A percentile compares a stretch with the other conserved stretches of the same genome.
Evolutionary conservation across 2,888 invertebrate species (phyloP).

Genomic region (Toxonevra muliebris): DNA sequence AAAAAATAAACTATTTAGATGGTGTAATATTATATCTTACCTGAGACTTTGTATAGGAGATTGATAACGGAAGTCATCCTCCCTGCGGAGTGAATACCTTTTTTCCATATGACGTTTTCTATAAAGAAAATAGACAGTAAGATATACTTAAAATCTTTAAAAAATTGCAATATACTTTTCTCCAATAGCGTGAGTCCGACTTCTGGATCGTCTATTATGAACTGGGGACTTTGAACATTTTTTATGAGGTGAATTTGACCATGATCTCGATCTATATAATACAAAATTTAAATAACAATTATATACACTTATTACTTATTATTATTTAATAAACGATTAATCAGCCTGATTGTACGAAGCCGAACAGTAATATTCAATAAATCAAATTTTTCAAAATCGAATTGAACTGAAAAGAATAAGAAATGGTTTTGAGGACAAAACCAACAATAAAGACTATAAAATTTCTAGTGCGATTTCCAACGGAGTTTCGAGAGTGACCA

Average conservation of each 20-base stretch:
- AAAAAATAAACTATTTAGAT: not conserved
- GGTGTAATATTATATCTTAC: not conserved
- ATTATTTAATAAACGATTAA: conserved; percentile 10
- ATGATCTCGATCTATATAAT: conserved; percentile 49
- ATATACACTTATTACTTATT: not conserved
- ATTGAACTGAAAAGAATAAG: too few species aligned
- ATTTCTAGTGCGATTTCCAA: too few species aligned
- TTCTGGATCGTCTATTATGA: conserved; percentile 47
- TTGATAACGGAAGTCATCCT: not conserved
- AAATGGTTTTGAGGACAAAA: too few species aligned
- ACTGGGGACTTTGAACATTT: conserved; percentile 52
- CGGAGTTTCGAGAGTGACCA: too few species aligned
- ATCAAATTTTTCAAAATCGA: too few species aligned
- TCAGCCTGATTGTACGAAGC: too few species aligned
- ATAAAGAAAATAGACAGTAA: not conserved
- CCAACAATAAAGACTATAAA: too few species aligned
- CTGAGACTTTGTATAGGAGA: not conserved
- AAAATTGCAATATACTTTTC: conserved; percentile 43
- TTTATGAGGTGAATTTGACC: conserved; percentile 46
- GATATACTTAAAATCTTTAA: too few species aligned
- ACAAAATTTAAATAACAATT: not conserved
- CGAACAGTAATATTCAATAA: too few species aligned
- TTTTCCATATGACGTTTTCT: not conserved
- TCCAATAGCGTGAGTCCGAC: conserved; percentile 45
- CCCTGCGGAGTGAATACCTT: not conserved